Evolutionary conservation across 1,140 invertebrate species (phyloP).

Genomic region (Leptinotarsa texana): DNA sequence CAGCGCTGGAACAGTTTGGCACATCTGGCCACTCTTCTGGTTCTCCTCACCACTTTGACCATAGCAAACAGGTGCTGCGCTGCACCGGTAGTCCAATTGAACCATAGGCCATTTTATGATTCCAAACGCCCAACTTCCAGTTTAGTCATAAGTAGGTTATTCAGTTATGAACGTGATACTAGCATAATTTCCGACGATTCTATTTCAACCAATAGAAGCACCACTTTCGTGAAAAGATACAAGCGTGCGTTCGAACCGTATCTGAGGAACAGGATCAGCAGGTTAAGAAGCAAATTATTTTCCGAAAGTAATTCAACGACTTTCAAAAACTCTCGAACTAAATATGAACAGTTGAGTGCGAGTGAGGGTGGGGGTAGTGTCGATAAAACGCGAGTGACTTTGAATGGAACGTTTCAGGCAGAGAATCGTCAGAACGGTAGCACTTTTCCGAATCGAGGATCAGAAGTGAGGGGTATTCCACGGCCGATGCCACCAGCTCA

Average conservation of each 20-base stretch:
- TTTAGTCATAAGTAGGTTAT: constrained; percentile 35
- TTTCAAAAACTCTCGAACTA: constrained; percentile 14
- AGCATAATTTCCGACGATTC: constrained; percentile 23
- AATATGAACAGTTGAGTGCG: background rate
- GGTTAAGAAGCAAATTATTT: background rate
- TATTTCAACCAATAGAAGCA: background rate
- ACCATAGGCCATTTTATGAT: constrained; percentile 21
- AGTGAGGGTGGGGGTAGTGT: background rate
- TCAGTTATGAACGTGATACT: constrained; percentile 33
- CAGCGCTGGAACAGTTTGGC: constrained; percentile 17
- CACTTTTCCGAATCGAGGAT: background rate
- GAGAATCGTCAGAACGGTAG: constrained; percentile 3
- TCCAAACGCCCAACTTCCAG: constrained; percentile 38
- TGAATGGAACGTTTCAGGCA: constrained; percentile 8
- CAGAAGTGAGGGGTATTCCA: constrained; percentile 12
- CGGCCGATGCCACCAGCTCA: constrained; percentile 41
- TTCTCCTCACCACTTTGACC: constrained; percentile 26
- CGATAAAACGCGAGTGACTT: constrained; percentile 17
- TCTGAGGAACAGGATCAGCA: constrained; percentile 11
- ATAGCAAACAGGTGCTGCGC: constrained; percentile 22
- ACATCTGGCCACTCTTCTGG: constrained; percentile 33
- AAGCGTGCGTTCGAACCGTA: background rate
- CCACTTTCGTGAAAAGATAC: background rate
- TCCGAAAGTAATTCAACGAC: constrained; percentile 9
- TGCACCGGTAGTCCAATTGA: constrained; percentile 14